Conservation (phyloP, 2,113 vertebrate species). For the Amblyopsis rosae region DNA sequence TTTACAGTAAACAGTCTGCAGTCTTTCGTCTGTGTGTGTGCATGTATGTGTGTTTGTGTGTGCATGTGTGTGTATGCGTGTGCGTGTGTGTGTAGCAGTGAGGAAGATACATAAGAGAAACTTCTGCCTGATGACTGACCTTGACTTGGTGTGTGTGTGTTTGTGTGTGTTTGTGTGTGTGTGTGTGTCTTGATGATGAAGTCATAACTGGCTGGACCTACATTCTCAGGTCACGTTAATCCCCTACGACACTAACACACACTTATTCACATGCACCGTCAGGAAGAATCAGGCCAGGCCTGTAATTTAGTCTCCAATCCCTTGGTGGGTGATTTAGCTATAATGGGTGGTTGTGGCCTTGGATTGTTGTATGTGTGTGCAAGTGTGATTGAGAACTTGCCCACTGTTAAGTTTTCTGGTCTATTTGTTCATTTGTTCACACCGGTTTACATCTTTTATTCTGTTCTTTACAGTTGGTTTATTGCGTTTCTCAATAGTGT, state of each 20-base stretch:
- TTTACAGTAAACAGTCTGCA: slow-evolving; percentile 11
- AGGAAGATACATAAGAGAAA: slow-evolving; percentile 1
- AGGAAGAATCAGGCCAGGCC: slow-evolving; percentile 63
- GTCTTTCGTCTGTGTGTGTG: slow-evolving; percentile 2
- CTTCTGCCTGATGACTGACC: not conserved
- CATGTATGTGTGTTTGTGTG: not conserved
- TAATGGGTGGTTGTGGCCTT: slow-evolving; percentile 71
- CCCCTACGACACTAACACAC: slow-evolving; percentile 67
- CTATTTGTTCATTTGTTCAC: too few species aligned
- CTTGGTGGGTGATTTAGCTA: slow-evolving; percentile 62
- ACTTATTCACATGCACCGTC: slow-evolving; percentile 65
- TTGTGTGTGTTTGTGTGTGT: not conserved
- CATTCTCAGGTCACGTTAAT: slow-evolving; percentile 63
- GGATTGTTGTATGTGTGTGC: slow-evolving; percentile 38
- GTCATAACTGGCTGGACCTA: slow-evolving; percentile 32
- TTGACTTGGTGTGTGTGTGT: slow-evolving; percentile 2
- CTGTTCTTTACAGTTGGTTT: too few species aligned
- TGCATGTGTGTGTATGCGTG: slow-evolving; percentile 2
- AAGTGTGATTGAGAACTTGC: slow-evolving; percentile 19
- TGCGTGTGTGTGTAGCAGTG: slow-evolving; percentile 13
- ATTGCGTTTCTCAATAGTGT: too few species aligned
- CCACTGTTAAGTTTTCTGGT: too few species aligned
- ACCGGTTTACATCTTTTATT: too few species aligned
- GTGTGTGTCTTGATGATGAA: not conserved
- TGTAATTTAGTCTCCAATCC: slow-evolving; percentile 67